Evolutionary conservation across 2,797 vertebrate genomes (phyloP).

Genomic region (Liasis olivaceus): DNA sequence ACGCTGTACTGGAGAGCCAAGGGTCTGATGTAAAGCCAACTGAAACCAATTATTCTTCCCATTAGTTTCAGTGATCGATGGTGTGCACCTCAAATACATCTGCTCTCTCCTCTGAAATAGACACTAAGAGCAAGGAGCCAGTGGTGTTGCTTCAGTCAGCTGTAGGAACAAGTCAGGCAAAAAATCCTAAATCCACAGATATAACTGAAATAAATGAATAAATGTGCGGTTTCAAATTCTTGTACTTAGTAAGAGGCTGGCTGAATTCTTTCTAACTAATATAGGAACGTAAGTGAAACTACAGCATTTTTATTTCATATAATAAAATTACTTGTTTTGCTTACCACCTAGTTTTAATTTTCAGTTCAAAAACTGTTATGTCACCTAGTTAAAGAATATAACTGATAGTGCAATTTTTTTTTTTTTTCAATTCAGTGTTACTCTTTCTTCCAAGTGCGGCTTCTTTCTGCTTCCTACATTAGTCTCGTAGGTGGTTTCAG

Average conservation of each 20-base stretch:
- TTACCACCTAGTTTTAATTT: background rate
- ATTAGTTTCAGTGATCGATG: background rate
- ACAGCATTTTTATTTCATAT: background rate
- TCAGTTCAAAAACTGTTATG: background rate
- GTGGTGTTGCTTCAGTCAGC: constrained; percentile 40
- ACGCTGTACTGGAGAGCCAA: accelerated
- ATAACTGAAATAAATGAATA: constrained; percentile 43
- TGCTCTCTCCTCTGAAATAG: constrained; percentile 38
- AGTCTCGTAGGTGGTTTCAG: background rate
- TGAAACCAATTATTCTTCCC: constrained; percentile 1
- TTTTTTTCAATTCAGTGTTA: background rate
- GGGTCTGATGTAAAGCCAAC: background rate
- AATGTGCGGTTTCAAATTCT: constrained; percentile 16
- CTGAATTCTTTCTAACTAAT: background rate
- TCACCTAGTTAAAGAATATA: background rate
- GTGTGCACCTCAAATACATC: constrained; percentile 36
- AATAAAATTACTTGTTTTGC: background rate
- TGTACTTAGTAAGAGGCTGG: background rate
- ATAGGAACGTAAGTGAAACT: background rate
- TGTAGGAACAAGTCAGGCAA: constrained; percentile 11
- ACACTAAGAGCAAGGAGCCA: constrained; percentile 46
- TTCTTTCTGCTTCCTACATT: background rate
- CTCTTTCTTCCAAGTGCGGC: background rate
- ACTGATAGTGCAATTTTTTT: background rate
- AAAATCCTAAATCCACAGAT: constrained; percentile 37